Percentiles rank a stretch among this genome's conserved stretches.
Conservation (phyloP, 2,888 invertebrate genomes). For the Agelastica alni region DNA sequence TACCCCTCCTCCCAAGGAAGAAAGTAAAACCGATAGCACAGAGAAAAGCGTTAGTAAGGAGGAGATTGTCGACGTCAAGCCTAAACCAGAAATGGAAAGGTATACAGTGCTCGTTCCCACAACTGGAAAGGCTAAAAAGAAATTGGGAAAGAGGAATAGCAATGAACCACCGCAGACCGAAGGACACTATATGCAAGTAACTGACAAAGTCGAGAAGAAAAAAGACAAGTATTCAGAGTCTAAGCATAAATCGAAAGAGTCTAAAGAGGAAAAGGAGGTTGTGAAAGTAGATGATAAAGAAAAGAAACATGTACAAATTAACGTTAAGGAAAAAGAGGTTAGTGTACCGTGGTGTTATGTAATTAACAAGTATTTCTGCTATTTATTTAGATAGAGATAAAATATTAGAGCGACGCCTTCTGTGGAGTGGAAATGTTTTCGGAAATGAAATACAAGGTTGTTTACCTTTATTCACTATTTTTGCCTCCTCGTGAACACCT, state of each 20-base stretch:
- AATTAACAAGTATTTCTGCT: no score
- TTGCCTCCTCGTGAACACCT: no score
- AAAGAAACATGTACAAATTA: conserved; percentile 27
- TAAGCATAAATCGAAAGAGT: conserved; percentile 29
- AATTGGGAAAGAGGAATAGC: conserved; percentile 47
- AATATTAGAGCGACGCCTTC: no score
- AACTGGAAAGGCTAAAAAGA: conserved; percentile 51
- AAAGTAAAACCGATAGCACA: conserved; percentile 27
- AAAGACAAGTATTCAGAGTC: conserved; percentile 25
- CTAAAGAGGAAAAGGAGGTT: conserved; percentile 26
- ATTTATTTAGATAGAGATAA: no score
- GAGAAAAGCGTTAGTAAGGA: conserved; percentile 30
- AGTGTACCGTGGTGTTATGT: no score
- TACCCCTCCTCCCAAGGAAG: conserved; percentile 42
- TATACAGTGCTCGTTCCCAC: conserved; percentile 50
- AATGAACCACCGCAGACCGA: conserved; percentile 33
- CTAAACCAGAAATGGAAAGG: conserved; percentile 44
- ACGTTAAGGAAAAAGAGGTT: conserved; percentile 41
- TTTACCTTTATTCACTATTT: conserved; percentile 16
- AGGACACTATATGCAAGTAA: conserved; percentile 4
- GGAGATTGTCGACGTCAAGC: conserved; percentile 29
- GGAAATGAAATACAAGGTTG: no score
- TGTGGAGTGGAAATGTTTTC: conserved; percentile 45
- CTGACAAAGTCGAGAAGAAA: conserved; percentile 30
- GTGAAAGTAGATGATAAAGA: conserved; percentile 25